Base-by-base conservation (phyloP, 2,113 vertebrate genomes). In the Gasterosteus aculeatus region DNA sequence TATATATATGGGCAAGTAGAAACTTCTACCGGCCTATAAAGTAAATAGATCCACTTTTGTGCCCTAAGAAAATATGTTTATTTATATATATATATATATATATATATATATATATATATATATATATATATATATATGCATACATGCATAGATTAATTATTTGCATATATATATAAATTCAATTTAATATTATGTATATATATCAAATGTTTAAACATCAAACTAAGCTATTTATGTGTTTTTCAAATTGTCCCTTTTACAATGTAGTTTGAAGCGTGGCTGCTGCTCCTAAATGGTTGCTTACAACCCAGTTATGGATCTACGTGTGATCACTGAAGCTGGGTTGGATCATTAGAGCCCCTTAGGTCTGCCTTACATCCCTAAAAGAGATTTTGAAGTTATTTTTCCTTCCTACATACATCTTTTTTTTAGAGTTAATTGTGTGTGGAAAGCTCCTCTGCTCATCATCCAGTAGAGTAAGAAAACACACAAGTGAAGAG, bases 381-480 rank as follows among this genome's bases (percentile, higher is more conserved):
- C 51, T 41, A 71, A 69, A 84, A 77, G 46, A 79, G 53, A 73
- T 64, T 75, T 58, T 35, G 31, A 84, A 80, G 74, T 78, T 16
- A 81, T 78, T 80, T 80, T 77, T 62, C 62, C 62, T 31, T 47
- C 19, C 69, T 77, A 44, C 57, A 68, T 33, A 66, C n/a, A 56
- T 76, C 60, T 58, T 68, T 80, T 66, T 80, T 83, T 70, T 33
- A 69, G 69, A 88, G 69, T 57, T 83, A 80, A 86, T 75, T 74
- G 70, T 72, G 83, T 87, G 85, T 83, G 76, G 78, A 83, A 80
- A 72, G 42, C 72, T 75, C 62, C 71, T 81, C 41, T 77, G 69
- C 78, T 89, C 72, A 77, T 85, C 87, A 58, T 72, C 71, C 66
- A 79, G 69, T 29, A 57, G 86, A 89, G 79, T 75, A 84, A 88